Base-by-base conservation (phyloP, 2,888 invertebrate species). In the Acanthosoma haemorrhoidale region DNA sequence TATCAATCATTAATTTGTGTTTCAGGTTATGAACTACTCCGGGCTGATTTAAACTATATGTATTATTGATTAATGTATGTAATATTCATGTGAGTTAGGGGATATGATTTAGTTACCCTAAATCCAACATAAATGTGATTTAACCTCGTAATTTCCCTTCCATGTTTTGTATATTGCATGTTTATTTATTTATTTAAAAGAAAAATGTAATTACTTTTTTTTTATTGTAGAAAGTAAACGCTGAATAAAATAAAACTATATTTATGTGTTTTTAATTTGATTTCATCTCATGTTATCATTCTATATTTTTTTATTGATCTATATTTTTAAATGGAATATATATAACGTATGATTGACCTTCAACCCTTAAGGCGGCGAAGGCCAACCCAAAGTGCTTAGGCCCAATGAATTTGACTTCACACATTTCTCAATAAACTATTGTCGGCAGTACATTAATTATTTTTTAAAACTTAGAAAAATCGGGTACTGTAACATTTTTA, bases 131-230 rank as follows among this genome's bases (percentile, higher is more conserved):
- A 11, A 38, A 21, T 61, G 61, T 61, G 61, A 61, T 61, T 34
- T 61, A 38, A 61, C 36, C 21, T 34, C 36, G 61, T 61, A 38
- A 36, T 61, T 61, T 61, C 36, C 32, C 32, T 18, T 61, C 21
- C 18, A 36, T 61, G 21, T 59, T 59, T 61, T 61, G 61, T 61
- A 61, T 61, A 61, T 32, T 61, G 36, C 32, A 36, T 61, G 61
- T 61, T 61, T 61, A 61, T 61, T 61, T 61, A 61, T 61, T 61
- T 61, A 61, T 61, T 61, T 21, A 36, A 36, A 16, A 61, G 16
- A 25, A 51, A 51, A 51, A 51, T 25, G n/a, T 51, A 51, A 25
- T 51, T 51, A 25, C 25, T 43, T 43, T 25, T 51, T 51, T 51
- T 51, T 2, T 25, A 5, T 51, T 51, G 25, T 51, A 51, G 25